These are phyloP conservation scores for Passer domesticus DNA, from an alignment of 2,113 vertebrate species.

Conservation along the genomic window DNA sequence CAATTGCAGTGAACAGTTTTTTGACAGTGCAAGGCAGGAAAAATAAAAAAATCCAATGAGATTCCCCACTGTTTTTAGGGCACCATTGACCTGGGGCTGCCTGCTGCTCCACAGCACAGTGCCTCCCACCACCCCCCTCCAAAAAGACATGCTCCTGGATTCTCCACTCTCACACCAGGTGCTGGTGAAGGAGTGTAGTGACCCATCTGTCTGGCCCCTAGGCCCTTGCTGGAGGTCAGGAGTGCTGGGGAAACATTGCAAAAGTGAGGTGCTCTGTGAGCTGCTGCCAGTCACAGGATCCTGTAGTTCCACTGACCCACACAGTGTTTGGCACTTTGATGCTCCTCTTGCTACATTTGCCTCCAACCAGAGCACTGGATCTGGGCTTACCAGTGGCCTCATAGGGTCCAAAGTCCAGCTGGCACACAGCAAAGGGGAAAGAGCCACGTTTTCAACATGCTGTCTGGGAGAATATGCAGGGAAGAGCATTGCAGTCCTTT, in stretches of 20 bases:
- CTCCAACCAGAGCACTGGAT: background rate
- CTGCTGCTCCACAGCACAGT: background rate
- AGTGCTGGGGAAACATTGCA: background rate
- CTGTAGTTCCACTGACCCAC: background rate
- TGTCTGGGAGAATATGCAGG: background rate
- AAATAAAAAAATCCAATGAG: background rate
- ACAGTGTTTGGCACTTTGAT: background rate
- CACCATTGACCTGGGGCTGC: background rate
- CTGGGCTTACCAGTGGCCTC: background rate
- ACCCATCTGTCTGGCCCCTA: background rate
- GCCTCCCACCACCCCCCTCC: background rate
- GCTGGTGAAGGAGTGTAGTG: background rate
- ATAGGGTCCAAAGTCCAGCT: background rate
- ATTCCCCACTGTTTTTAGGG: background rate
- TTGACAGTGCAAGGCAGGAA: background rate
- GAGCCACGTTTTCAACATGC: accelerated
- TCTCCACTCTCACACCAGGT: background rate
- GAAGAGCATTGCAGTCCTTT: background rate
- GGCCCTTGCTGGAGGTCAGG: background rate
- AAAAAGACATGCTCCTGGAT: background rate
- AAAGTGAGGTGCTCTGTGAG: background rate
- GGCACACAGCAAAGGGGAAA: background rate
- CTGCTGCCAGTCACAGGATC: background rate
- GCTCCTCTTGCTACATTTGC: background rate
- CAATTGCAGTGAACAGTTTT: background rate